Evolutionary conservation across 1,140 invertebrate species (phyloP), one percentile per base, ranked within the genome.

Genomic region (Drosophila ogumai): DNA sequence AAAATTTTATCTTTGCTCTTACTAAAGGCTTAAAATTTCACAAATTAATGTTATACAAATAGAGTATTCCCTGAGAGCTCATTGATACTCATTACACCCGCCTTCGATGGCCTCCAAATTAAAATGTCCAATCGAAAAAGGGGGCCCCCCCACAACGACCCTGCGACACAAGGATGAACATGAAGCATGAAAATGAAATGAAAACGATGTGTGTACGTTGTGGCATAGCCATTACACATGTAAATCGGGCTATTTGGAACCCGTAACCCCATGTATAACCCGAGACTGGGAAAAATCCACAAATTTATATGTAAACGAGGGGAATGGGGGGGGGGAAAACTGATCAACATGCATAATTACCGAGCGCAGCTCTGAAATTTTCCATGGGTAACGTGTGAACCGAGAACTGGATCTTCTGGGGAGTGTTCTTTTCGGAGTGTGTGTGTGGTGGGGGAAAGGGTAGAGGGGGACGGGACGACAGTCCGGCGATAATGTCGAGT

Each of bases 331-430:
- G 46, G 15, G 15, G 15, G 15, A 73, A 84, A 78, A 78, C 76
- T 74, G 77, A 85, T 85, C 73, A 79, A 72, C 75, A 82, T 63
- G 66, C 50, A 68, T 81, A 85, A 81, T 77, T 81, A 74, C 59
- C 41, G 17, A 34, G 36, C 28, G 12, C 19, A 38, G 46, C 34
- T 28, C 36, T 3, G 66, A 74, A 78, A 86, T 57, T 87, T 82
- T 78, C 69, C 79, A 84, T 68, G 72, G 40, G 32, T 17, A 79
- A 85, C 75, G 82, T 86, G 84, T 88, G 82, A 86, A 86, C 66
- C 19, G 50, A 36, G 68, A 71, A 71, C 60, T 40, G 28, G 28
- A 49, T 69, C 65, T 58, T 34, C 38, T 73, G 28, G 6, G 17
- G 40, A 5, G 36, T 50, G 47, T n/a, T n/a, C n/a, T n/a, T n/a